A percentile compares a stretch with the other conserved stretches of the same genome.
phyloP scores from a whole-genome alignment of 2,888 invertebrate genomes.

The Eristalis intricaria region DNA sequence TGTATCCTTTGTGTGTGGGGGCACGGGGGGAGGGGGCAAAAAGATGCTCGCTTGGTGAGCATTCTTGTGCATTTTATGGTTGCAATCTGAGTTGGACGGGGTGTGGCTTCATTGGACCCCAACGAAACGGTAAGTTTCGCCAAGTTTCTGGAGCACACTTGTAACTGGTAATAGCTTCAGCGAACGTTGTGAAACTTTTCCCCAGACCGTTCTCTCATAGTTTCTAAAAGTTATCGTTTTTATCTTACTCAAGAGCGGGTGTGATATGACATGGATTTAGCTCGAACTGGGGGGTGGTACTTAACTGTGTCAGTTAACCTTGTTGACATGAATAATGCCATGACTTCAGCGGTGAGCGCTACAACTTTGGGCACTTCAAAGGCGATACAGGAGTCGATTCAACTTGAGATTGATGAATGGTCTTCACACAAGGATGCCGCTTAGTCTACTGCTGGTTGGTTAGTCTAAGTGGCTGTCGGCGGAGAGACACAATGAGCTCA shows the following conservation, averaged over 20 bases:
- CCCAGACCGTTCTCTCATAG: constrained; percentile 8
- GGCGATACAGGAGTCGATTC: not conserved
- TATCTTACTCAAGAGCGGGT: constrained; percentile 8
- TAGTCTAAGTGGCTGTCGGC: not conserved
- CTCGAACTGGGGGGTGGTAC: not conserved
- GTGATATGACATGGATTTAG: constrained; percentile 17
- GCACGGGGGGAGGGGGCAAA: not conserved
- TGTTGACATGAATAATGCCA: not conserved
- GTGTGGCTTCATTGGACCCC: not conserved
- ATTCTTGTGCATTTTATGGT: constrained; percentile 45
- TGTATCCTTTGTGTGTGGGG: not conserved
- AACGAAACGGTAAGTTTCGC: not conserved
- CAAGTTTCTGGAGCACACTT: constrained; percentile 24
- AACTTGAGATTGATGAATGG: not conserved
- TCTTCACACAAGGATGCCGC: not conserved
- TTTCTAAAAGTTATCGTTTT: not conserved
- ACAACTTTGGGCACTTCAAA: not conserved
- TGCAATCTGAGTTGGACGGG: constrained; percentile 24
- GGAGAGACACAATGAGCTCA: not conserved
- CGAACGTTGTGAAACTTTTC: constrained; percentile 29
- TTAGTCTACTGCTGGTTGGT: not conserved
- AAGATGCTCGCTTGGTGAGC: not conserved
- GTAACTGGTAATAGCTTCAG: constrained; percentile 38
- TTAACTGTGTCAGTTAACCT: constrained; percentile 13
- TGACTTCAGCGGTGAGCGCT: not conserved